These are phyloP conservation scores for Atractosteus spatula DNA, from an alignment of 2,113 vertebrate genomes.

Conservation along the genomic window DNA sequence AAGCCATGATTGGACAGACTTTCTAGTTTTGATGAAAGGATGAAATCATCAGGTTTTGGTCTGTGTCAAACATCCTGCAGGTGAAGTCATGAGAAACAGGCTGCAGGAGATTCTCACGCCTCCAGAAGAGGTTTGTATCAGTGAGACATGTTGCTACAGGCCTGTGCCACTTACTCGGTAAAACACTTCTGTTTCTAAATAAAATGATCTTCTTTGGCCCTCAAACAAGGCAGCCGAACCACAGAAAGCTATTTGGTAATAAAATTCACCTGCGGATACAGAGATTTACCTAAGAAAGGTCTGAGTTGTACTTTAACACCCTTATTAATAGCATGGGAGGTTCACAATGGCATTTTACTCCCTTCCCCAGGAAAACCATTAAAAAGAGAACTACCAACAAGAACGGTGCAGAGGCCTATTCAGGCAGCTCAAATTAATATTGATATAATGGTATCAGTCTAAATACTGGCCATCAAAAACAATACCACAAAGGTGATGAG, in stretches of 20 bases:
- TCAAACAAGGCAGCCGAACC: conserved; percentile 40
- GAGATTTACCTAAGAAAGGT: background rate
- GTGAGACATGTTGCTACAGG: conserved; percentile 79
- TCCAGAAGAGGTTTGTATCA: conserved; percentile 69
- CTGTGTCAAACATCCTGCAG: conserved; percentile 76
- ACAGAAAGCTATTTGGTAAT: background rate
- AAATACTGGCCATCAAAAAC: background rate
- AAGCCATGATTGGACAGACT: background rate
- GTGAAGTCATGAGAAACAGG: conserved; percentile 89
- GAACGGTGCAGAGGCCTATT: background rate
- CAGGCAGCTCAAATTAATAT: background rate
- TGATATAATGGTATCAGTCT: background rate
- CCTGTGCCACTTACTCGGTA: conserved; percentile 63
- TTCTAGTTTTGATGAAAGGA: conserved; percentile 56
- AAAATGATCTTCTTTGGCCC: conserved; percentile 22
- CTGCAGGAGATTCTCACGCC: conserved; percentile 89
- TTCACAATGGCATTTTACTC: too few species aligned
- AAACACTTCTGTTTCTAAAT: conserved; percentile 44
- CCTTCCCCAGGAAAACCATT: too few species aligned
- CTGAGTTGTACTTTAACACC: background rate
- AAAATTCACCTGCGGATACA: background rate
- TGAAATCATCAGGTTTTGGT: conserved; percentile 74
- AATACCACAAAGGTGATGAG: background rate
- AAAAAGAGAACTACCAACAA: background rate
- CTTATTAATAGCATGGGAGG: background rate